Evolutionary conservation across 2,113 vertebrate species (phyloP).

Genomic region (Grammomys surdaster): DNA sequence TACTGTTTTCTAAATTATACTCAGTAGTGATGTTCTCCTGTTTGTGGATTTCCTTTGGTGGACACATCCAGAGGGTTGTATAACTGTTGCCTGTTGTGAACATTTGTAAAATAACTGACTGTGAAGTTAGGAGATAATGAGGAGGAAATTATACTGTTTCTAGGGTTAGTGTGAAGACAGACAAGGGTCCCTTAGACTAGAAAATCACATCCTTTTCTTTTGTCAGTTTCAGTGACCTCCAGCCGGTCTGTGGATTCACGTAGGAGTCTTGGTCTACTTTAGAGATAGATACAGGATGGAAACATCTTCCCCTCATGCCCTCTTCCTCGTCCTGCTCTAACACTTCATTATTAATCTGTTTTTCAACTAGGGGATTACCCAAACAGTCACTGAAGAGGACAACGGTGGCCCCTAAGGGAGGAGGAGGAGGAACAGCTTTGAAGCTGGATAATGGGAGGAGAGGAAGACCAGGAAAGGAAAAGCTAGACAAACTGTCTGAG

Average conservation of each 20-base stretch:
- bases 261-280: constrained; percentile 12
- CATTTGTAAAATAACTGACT: constrained; percentile 14
- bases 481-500: not conserved
- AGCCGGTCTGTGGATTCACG: not conserved
- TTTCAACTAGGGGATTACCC: constrained; percentile 27
- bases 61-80: not conserved
- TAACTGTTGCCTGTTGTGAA: constrained; percentile 42
- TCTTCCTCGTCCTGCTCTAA: constrained; percentile 18
- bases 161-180: constrained; percentile 45
- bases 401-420: not conserved
- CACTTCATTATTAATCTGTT: not conserved
- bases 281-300: not conserved
- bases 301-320: constrained; percentile 13
- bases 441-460: constrained; percentile 30
- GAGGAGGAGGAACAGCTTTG: not conserved
- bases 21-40: not conserved
- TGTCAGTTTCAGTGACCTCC: not conserved
- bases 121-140: constrained; percentile 48
- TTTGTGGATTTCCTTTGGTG: constrained; percentile 42
- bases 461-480: not conserved
- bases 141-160: not conserved
- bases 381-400: constrained; percentile 16
- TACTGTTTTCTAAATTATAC: constrained; percentile 16
- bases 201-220: constrained; percentile 40
- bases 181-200: not conserved